Evolutionary conservation across 2,797 vertebrate species (phyloP).

Genomic region (Centroberyx gerrardi): DNA sequence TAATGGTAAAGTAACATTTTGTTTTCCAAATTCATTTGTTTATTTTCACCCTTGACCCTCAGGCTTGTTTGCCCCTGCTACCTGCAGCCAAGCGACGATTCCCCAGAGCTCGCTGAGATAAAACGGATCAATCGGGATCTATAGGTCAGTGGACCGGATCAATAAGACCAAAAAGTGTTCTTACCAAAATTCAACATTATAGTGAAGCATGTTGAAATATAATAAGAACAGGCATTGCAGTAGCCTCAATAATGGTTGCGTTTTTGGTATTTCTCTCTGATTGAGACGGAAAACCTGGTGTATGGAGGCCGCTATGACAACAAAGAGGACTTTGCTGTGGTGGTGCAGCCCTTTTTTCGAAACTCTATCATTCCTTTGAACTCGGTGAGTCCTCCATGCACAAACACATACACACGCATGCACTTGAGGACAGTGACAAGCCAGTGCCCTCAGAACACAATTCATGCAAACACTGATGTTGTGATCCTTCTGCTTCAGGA

Average conservation of each 20-base stretch:
- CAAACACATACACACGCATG: conserved; percentile 9
- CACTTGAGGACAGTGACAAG: not conserved
- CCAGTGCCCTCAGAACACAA: not conserved
- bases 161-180: not conserved
- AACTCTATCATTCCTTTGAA: conserved; percentile 87
- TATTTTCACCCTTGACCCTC: no score
- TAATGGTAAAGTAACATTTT: not conserved
- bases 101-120: conserved; percentile 87
- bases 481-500: conserved; percentile 78
- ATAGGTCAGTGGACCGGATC: conserved; percentile 85
- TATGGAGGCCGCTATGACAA: conserved; percentile 80
- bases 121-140: conserved; percentile 90
- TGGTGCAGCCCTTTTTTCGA: conserved; percentile 91
- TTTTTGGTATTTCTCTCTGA: conserved; percentile 59
- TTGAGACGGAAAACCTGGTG: conserved; percentile 80
- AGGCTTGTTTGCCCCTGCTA: conserved; percentile 91
- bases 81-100: conserved; percentile 81
- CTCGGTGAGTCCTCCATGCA: conserved; percentile 79
- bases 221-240: not conserved
- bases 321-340: conserved; percentile 90
- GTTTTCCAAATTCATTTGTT: not conserved
- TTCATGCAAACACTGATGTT: conserved; percentile 19
- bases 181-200: conserved; percentile 3
- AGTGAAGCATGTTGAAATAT: not conserved
- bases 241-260: not conserved